phyloP scores from a whole-genome alignment of 2,888 invertebrate genomes.

The Morpho achilles region DNA sequence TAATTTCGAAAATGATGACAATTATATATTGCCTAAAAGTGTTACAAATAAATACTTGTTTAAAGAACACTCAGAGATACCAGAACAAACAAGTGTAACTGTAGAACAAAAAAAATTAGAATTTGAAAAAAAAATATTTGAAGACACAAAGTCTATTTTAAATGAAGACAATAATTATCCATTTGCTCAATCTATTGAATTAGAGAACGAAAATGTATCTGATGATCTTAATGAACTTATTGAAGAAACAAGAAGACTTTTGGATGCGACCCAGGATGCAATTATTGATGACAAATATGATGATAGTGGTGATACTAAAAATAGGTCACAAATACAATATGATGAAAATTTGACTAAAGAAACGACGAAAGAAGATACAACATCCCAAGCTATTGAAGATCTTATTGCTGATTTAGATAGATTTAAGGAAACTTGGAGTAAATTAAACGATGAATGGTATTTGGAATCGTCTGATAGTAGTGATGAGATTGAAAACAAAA shows the following conservation, averaged over 20 bases:
- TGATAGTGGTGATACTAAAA: slow-evolving; percentile 13
- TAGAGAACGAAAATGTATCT: slow-evolving; percentile 18
- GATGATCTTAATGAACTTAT: slow-evolving; percentile 27
- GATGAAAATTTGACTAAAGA: slow-evolving; percentile 13
- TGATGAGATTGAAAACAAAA: slow-evolving; percentile 10
- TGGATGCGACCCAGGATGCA: slow-evolving; percentile 30
- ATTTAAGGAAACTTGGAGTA: slow-evolving; percentile 45
- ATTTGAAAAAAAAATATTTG: slow-evolving; percentile 20
- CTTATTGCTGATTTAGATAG: slow-evolving; percentile 49
- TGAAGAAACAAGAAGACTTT: slow-evolving; percentile 34
- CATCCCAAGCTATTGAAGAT: slow-evolving; percentile 44
- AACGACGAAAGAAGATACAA: slow-evolving; percentile 17
- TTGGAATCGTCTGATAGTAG: background rate
- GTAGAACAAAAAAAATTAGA: slow-evolving; percentile 9
- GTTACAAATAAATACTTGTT: background rate
- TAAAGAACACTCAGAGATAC: slow-evolving; percentile 1
- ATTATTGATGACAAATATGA: slow-evolving; percentile 17
- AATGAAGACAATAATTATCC: slow-evolving; percentile 25
- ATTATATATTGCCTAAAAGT: background rate
- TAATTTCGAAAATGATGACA: background rate
- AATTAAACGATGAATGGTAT: slow-evolving; percentile 33
- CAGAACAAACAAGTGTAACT: background rate
- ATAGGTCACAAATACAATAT: slow-evolving; percentile 16
- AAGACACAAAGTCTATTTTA: slow-evolving; percentile 28
- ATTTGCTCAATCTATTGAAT: slow-evolving; percentile 22